Base-by-base conservation (phyloP, 2,888 invertebrate genomes). In the Ramazzottius varieornatus region DNA sequence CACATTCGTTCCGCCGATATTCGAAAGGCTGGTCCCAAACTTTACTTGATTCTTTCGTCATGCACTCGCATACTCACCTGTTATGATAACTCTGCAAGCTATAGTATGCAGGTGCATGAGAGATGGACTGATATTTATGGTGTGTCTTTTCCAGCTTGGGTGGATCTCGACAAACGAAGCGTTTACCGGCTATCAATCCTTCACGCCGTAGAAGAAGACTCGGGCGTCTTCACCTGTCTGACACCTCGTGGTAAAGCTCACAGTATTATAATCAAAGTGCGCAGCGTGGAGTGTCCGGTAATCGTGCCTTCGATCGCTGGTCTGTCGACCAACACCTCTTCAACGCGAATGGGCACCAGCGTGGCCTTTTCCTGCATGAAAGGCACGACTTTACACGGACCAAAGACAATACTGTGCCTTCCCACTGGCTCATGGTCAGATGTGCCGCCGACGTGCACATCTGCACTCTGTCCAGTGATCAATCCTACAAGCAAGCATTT, bases 381-480 rank as follows among this genome's bases (percentile, higher is more conserved):
- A 1, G 86, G 86, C 0, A 80, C 86, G 67, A 79, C 81, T 67
- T 78, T 88, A 64, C 82, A 82, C 66, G 88, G 88, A 34, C 84
- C 86, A 0, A 82, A 84, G 2, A 85, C 86, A 81, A 75, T 88
- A 65, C 81, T 85, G 72, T 88, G 88, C 75, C 79, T 83, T 74
- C 84, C 84, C 71, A 86, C 84, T 74, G 86, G 87, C 68, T 86
- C 86, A 78, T 88, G 88, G 88, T 86, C 86, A 0, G 85, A 84
- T 72, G 84, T 86, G 1, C 86, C 88, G 69, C 88, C 88, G 0
- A 83, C 84, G 2, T 88, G 88, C 68, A 68, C 71, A 40, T 68
- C 72, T 4, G 67, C 24, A 4, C 20, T 54, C n/a, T 54, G 54
- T 29, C 54, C 54, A 24, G 4, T 29, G 54, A 54, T 54, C 54